phyloP scores from a whole-genome alignment of 2,888 invertebrate species.

The Dolomedes plantarius region DNA sequence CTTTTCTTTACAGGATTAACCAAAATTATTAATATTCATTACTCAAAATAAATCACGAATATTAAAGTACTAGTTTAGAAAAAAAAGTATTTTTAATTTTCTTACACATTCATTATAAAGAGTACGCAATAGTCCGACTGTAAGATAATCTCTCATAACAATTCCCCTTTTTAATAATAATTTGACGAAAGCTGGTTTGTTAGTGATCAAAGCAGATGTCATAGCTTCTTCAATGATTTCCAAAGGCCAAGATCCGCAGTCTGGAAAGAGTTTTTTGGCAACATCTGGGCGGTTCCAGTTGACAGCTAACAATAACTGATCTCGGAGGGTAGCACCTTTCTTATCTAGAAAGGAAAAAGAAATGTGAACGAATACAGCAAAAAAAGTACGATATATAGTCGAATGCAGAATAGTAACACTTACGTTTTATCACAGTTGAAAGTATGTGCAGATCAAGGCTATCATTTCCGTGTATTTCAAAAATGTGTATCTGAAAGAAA shows the following conservation, averaged over 20 bases:
- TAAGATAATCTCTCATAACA: slow-evolving; percentile 77
- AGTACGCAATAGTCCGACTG: slow-evolving; percentile 75
- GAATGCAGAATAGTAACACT: no score
- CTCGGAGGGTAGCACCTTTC: slow-evolving; percentile 64
- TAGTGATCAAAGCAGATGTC: slow-evolving; percentile 76
- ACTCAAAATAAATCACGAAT: no score
- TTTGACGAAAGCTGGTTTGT: slow-evolving; percentile 77
- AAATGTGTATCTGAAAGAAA: slow-evolving; percentile 59
- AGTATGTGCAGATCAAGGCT: slow-evolving; percentile 67
- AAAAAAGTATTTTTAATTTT: no score
- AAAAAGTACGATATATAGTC: no score
- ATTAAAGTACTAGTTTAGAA: no score
- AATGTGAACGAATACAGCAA: no score
- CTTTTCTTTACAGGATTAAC: no score
- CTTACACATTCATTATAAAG: slow-evolving; percentile 75
- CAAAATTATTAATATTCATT: no score
- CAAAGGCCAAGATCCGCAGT: slow-evolving; percentile 73
- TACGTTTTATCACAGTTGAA: slow-evolving; percentile 69
- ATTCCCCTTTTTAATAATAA: slow-evolving; percentile 77
- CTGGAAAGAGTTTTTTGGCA: slow-evolving; percentile 75
- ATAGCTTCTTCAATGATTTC: slow-evolving; percentile 76
- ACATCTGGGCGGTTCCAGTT: slow-evolving; percentile 78
- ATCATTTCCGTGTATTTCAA: slow-evolving; percentile 63
- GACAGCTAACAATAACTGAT: slow-evolving; percentile 77
- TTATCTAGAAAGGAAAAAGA: slow-evolving; percentile 37